phyloP scores from a whole-genome alignment of 2,888 invertebrate genomes.

The Drosophila prolongata region DNA sequence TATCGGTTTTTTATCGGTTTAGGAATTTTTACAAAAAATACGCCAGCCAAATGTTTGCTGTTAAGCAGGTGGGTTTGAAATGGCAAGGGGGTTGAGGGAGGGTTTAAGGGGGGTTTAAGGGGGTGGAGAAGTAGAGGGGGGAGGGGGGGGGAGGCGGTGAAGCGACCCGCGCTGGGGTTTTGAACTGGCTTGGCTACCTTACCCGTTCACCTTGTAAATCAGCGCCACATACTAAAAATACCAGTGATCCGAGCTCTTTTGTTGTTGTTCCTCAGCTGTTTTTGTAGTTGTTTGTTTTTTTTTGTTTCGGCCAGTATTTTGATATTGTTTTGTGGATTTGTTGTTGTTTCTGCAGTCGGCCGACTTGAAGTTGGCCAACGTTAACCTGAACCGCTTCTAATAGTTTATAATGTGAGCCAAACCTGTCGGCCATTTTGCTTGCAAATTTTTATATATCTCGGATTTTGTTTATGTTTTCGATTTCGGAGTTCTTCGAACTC shows the following conservation, averaged over 20 bases:
- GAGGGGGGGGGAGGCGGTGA: not conserved
- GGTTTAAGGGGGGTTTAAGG: not conserved
- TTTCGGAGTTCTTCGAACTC: slow-evolving; percentile 74
- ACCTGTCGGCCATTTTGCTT: slow-evolving; percentile 41
- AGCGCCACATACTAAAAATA: slow-evolving; percentile 75
- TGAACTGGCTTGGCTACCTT: slow-evolving; percentile 71
- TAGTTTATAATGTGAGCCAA: slow-evolving; percentile 35
- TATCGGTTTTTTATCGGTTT: slow-evolving; percentile 8
- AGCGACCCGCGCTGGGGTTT: slow-evolving; percentile 40
- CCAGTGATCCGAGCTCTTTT: slow-evolving; percentile 59
- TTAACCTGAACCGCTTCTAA: slow-evolving; percentile 43
- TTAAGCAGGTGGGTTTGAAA: slow-evolving; percentile 24
- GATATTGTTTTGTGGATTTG: slow-evolving; percentile 2
- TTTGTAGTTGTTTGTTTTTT: slow-evolving; percentile 3
- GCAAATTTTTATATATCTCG: slow-evolving; percentile 29
- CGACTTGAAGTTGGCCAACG: slow-evolving; percentile 45
- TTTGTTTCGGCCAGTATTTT: slow-evolving; percentile 6
- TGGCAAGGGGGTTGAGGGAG: not conserved
- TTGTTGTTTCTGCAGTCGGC: slow-evolving; percentile 39
- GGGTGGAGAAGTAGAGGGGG: not conserved
- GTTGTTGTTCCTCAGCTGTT: slow-evolving; percentile 10
- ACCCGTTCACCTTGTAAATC: slow-evolving; percentile 77
- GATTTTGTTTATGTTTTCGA: slow-evolving; percentile 37
- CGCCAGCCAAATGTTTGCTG: slow-evolving; percentile 16
- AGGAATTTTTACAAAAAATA: not conserved